Evolutionary conservation across 2,113 vertebrate species (phyloP), one percentile per base, ranked within the genome.

Genomic region (Rhinichthys klamathensis): DNA sequence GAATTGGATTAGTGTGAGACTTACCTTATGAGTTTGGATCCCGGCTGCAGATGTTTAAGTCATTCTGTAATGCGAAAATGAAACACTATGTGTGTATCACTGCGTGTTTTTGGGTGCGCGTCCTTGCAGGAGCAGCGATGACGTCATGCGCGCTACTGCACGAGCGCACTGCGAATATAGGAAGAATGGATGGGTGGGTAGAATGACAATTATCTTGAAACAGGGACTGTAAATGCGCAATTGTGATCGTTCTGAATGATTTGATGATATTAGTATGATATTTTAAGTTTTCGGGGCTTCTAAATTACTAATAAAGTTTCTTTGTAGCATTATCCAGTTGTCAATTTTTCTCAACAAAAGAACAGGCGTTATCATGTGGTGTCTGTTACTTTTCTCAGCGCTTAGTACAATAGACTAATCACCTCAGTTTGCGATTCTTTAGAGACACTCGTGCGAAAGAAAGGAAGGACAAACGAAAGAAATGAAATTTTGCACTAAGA

Each of bases 331-430:
- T 51, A 9, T 30, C 9, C 3, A 18, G 13, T 49, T 30, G 13
- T 76, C 7, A 41, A 3, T 73, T 51, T 12, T 32, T 56, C 46
- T 23, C 6, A 51, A 46, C 13, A 2, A 23, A n/a, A 44, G n/a
- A 38, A 4, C 10, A 49, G 23, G 41, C 16, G 8, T 65, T 30
- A 49, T 51, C 81, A 58, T 1, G 21, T 72, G 49, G 2, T 27
- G 12, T 1, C 2, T 58, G 67, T 58, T 41, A 83, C 67, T 56
- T 72, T 70, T 83, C 81, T 83, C 65, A 58, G 0, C 81, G 49
- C 11, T 83, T 30, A 11, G 12, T 1, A 6, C 32, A 72, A 18
- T 21, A 9, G 13, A 25, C 63, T 7, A 82, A 72, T 58, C 30
- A 38, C 2, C 16, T 18, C 6, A 8, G 81, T 21, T 32, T 27